Base-by-base conservation (phyloP, 2,888 invertebrate species). In the Cybosia mesomella region DNA sequence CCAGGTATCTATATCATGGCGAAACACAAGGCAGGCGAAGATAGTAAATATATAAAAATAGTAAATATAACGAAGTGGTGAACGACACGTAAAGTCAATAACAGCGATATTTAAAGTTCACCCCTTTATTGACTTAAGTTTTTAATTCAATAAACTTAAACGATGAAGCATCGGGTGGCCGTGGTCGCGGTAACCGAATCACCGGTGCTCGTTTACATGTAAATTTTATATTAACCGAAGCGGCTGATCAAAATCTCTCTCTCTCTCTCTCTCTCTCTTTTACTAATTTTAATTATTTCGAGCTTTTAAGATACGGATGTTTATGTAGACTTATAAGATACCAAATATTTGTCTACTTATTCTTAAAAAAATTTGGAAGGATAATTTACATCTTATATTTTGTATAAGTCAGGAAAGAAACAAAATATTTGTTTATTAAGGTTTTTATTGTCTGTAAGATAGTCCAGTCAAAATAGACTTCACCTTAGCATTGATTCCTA, bases 201-300 rank as follows among this genome's bases (percentile, higher is more conserved):
- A 88, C 75, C 77, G 80, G 61, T 15, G 71, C 84, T 90, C 87
- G 85, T 91, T 89, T 89, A 85, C 83, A 90, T 91, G 91, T 88
- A 88, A 91, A 92, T 92, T 80, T 61, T n/a, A n/a, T n/a, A n/a
- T n/a, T 54, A 77, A 80, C 76, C 70, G 69, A 74, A 73, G 66
- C 60, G 66, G 34, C 67, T 61, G 67, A 74, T 78, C 71, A 49
- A 72, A 73, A 79, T 75, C 72, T 66, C 66, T 72, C 62, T 65
- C 65, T 15, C 59, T 60, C 61, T 36, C 32, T 74, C 80, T 63
- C 62, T 71, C 66, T 61, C 65, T 15, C 58, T 60, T n/a, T n/a
- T n/a, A n/a, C 60, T 36, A 58, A 32, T 32, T 63, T 28, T 81
- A 72, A 79, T 82, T 72, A 72, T 24, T 34, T 60, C n/a, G 62